Evolutionary conservation across 2,888 invertebrate genomes (phyloP), one percentile per base, ranked within the genome.

Genomic region (Charanyca ferruginea): DNA sequence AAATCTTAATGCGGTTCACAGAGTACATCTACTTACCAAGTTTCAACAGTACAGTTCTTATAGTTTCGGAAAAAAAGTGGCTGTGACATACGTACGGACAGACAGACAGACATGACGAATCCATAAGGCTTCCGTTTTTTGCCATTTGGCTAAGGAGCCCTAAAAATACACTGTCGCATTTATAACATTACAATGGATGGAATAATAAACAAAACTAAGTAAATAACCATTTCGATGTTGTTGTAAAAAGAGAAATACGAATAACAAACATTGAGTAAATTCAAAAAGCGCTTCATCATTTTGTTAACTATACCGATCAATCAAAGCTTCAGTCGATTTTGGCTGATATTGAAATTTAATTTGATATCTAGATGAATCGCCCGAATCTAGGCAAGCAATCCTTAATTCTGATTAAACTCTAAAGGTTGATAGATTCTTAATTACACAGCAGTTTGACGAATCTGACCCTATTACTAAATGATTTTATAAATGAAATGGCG

Each of bases 351-450:
- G 41, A 57, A 65, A 73, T 65, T 49, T 25, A 55, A 73, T 69
- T 42, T 51, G 41, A 9, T 55, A 55, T 55, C 45, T 53, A 16
- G 22, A 28, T 44, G 23, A 64, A 32, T 53, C 28, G 3, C 3
- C 1, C 7, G n/a, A 53, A 20, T 32, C 22, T 47, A 18, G 23
- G 13, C 23, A 22, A 58, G 28, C 20, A 22, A 53, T 53, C 9
- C 32, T 41, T 58, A 66, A 73, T 70, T 73, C 8, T 7, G 16
- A 52, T 73, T 35, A 7, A 47, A 52, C 23, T 38, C n/a, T 41
- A 52, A 51, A 41, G 4, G 4, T 55, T 52, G 35, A 73, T 28
- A 51, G 44, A 13, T 41, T 57, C 2, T 42, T 57, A 38, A 52
- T 38, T 44, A 41, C 20, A 18, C 2, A 41, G 18, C 41, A 38